Base-by-base conservation (phyloP, 2,797 vertebrate genomes). In the Garrulus glandarius region DNA sequence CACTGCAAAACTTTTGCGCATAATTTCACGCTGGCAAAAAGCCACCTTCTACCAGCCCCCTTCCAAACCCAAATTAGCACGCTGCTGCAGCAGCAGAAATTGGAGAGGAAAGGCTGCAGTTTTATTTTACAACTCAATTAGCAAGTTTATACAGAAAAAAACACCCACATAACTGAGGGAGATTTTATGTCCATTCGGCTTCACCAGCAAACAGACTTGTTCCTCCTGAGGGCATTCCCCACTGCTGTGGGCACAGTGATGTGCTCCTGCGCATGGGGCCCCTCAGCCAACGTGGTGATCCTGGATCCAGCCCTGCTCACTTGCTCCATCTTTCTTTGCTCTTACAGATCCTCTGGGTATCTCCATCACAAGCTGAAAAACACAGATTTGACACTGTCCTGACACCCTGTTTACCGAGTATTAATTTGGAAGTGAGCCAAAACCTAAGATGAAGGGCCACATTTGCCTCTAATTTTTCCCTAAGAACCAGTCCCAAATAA, bases 111-210 rank as follows among this genome's bases (percentile, higher is more conserved):
- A 93, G 79, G 41, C 82, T 91, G 88, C 53, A 93, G 93, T 91
- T 96, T 95, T 95, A 92, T 97, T 97, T 96, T 97, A 96, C 94
- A 96, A 92, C 94, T 96, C 94, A 96, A 94, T 97, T 97, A 97
- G 91, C 82, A 65, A 96, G 92, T 97, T 96, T 96, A 84, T 89
- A 82, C 71, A 95, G 87, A 93, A 94, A 91, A 89, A 95, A 94
- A 71, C 49, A 88, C 64, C 65, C 87, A 30, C 71, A 88, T 89
- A 93, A 88, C 87, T 80, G 63, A 88, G 50, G 55, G 72, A 92
- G 59, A 72, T 90, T 75, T 89, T 87, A 69, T 61, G 72, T 79
- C 84, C 1, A 0, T 90, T 84, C 2, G 1, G 87, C 75, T 80
- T 84, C 92, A 84, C 61, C 46, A 86, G 84, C 55, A 93, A 95